phyloP scores from a whole-genome alignment of 2,113 vertebrate genomes.

The Ceyx margarethae region DNA sequence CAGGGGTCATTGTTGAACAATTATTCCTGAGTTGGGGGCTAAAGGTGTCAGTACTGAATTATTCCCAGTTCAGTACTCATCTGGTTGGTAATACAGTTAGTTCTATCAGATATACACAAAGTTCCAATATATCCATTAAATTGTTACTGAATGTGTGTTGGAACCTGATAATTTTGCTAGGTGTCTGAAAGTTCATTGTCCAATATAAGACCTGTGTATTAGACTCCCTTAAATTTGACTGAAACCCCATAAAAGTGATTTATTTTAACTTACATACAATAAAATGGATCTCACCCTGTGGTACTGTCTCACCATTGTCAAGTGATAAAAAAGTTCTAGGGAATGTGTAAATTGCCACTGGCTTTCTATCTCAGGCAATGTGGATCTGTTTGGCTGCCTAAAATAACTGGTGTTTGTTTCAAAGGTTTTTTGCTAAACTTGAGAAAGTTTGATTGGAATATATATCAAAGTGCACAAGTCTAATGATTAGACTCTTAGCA shows the following conservation, averaged over 20 bases:
- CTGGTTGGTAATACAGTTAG: not conserved
- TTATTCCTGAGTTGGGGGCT: not conserved
- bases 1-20: not conserved
- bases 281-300: not conserved
- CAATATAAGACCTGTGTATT: not conserved
- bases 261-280: not conserved
- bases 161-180: not conserved
- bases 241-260: not conserved
- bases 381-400: not conserved
- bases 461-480: not conserved
- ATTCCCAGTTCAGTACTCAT: not conserved
- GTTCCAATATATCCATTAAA: not conserved
- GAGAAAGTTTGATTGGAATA: not conserved
- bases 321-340: not conserved
- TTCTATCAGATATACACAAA: not conserved
- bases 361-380: not conserved
- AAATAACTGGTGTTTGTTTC: not conserved
- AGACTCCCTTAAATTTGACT: not conserved
- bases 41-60: not conserved
- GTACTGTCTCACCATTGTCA: not conserved
- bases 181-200: not conserved
- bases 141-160: not conserved
- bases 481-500: not conserved
- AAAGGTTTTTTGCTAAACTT: not conserved
- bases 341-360: not conserved